Base-by-base conservation (phyloP, 2,113 vertebrate genomes). In the Pungitius pungitius region DNA sequence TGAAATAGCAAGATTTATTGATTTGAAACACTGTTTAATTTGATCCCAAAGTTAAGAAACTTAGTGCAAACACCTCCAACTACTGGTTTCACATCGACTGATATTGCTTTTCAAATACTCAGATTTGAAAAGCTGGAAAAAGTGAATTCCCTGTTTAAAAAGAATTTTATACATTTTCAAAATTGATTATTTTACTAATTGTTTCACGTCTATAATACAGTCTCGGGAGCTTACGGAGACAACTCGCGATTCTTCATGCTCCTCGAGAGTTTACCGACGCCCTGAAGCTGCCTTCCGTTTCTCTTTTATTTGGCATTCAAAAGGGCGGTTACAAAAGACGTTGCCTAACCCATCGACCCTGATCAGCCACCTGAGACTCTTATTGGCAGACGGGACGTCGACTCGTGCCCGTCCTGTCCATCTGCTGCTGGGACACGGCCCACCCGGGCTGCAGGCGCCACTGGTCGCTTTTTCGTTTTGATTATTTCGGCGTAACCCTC, bases 401-500 rank as follows among this genome's bases (percentile, higher is more conserved):
- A 71, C 61, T 62, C 65, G 6, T 5, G 51, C 8, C 47, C 30
- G 33, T 64, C 67, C 65, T 17, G 47, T 40, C 33, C 15, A 73
- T 45, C 43, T n/a, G 56, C 61, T 8, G 61, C 33, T 24, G 20
- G 4, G 14, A 72, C 66, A 13, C n/a, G 52, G 61, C 59, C 67
- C 70, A 54, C 73, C 65, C 66, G n/a, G 4, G 52, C 80, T 30
- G 40, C 37, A 7, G 59, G 27, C 39, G 26, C 27, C 51, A 17
- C 13, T 0, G 52, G n/a, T n/a, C n/a, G n/a, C n/a, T n/a, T n/a
- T 13, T 58, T 67, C 82, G 76, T 84, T 91, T 87, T 81, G 74
- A 87, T 82, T 78, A 86, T 66, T 85, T 75, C 54, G 47, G 40
- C 78, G 69, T 81, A 77, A 82, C 83, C 82, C 64, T 1, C 2